Conservation (phyloP, 2,888 invertebrate genomes). For the Amblyteles armatorius region DNA sequence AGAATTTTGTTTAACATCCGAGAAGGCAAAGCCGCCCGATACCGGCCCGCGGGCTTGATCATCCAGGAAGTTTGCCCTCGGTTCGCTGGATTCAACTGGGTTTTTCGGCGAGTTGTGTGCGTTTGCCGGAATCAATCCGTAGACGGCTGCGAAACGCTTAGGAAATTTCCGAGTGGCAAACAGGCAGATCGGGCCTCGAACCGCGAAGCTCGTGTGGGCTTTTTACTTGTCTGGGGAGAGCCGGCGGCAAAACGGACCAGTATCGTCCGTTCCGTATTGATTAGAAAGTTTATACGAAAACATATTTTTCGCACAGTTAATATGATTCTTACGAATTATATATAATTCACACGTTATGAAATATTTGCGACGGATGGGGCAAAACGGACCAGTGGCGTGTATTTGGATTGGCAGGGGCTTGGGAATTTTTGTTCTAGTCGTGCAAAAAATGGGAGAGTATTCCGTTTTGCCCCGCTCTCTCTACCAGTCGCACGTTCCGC, state of each 20-base stretch:
- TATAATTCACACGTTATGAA: too few relatives aligned
- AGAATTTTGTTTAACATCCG: constrained; percentile 49
- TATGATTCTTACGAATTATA: too few relatives aligned
- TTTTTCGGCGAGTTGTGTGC: neutral
- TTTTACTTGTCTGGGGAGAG: neutral
- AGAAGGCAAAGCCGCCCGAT: constrained; percentile 16
- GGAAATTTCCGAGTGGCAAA: neutral
- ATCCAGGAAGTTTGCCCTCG: constrained; percentile 1
- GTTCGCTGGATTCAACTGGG: neutral
- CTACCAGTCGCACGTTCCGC: neutral
- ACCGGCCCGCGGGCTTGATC: neutral
- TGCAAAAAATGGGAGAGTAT: too few relatives aligned
- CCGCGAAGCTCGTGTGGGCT: neutral
- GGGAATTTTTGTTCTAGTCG: too few relatives aligned
- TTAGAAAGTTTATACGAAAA: too few relatives aligned
- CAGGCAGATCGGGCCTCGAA: neutral
- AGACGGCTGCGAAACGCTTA: neutral
- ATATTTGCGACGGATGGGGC: too few relatives aligned
- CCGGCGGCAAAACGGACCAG: neutral
- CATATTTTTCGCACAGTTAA: too few relatives aligned
- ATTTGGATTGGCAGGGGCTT: too few relatives aligned
- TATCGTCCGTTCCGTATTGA: neutral
- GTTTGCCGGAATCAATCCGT: neutral
- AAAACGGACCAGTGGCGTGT: too few relatives aligned
- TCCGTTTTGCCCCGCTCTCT: neutral